phyloP scores from a whole-genome alignment of 2,113 vertebrate species.

The Pholis gunnellus region DNA sequence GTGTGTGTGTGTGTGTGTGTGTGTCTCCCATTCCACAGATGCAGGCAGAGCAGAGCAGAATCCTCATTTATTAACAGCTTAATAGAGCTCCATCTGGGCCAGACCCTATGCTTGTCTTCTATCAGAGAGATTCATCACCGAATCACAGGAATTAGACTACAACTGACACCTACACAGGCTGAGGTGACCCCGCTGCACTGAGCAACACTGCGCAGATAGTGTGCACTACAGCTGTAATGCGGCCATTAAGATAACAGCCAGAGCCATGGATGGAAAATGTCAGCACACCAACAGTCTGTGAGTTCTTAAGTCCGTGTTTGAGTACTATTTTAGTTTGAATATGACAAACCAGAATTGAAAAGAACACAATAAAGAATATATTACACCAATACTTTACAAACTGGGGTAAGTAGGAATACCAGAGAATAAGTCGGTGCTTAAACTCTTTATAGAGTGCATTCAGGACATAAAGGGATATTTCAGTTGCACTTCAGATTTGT shows the following conservation, averaged over 20 bases:
- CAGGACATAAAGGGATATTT: conserved; percentile 24
- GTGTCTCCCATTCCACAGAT: conserved; percentile 91
- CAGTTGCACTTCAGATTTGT: conserved; percentile 7
- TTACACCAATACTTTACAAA: background rate
- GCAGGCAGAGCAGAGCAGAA: conserved; percentile 86
- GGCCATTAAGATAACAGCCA: conserved; percentile 30
- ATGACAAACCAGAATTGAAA: background rate
- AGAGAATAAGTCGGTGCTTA: background rate
- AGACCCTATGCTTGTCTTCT: conserved; percentile 87
- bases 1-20: conserved; percentile 76
- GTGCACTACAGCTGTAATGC: conserved; percentile 42
- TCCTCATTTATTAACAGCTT: conserved; percentile 92
- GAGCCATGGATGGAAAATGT: conserved; percentile 32
- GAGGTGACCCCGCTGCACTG: conserved; percentile 69
- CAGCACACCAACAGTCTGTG: background rate
- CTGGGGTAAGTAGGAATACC: conserved; percentile 14
- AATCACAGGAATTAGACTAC: conserved; percentile 86
- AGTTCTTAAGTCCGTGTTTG: background rate
- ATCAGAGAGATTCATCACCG: conserved; percentile 85
- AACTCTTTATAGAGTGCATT: conserved; percentile 19
- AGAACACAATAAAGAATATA: conserved; percentile 3
- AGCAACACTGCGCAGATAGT: conserved; percentile 41
- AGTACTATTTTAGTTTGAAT: background rate
- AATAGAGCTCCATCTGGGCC: conserved; percentile 91
- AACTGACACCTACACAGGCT: conserved; percentile 74